Conservation (phyloP, 2,888 invertebrate species). For the Leucoma salicis region DNA sequence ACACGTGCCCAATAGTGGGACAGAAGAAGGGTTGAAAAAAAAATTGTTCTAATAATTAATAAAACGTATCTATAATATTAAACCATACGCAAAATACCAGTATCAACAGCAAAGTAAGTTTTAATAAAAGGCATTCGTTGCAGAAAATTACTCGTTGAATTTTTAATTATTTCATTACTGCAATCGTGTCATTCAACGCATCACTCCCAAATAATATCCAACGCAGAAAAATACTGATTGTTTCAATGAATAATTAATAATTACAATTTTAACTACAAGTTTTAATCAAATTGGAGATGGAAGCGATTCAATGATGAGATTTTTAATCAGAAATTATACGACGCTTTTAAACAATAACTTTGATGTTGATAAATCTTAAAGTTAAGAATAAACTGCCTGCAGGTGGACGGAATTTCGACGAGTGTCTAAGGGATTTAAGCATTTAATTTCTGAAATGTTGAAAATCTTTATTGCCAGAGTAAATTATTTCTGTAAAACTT, state of each 20-base stretch:
- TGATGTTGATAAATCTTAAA: conserved; percentile 37
- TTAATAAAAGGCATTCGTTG: conserved; percentile 16
- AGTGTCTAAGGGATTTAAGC: conserved; percentile 36
- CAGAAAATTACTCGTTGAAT: conserved; percentile 48
- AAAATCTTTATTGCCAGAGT: conserved; percentile 53
- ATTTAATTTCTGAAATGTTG: conserved; percentile 48
- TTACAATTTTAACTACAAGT: conserved; percentile 23
- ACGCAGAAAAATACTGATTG: conserved; percentile 21
- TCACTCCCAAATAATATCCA: conserved; percentile 14
- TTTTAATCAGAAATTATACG: conserved; percentile 35
- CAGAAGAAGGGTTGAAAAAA: too few species aligned
- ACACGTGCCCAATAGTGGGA: too few species aligned
- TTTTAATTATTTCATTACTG: conserved; percentile 51
- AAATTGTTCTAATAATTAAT: too few species aligned
- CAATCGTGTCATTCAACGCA: conserved; percentile 37
- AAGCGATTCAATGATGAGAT: conserved; percentile 26
- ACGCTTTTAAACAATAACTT: conserved; percentile 32
- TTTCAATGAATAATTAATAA: conserved; percentile 29
- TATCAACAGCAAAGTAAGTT: conserved; percentile 11
- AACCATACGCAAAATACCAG: not conserved
- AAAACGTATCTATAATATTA: not conserved
- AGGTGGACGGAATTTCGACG: conserved; percentile 47
- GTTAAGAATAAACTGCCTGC: conserved; percentile 24
- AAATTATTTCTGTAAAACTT: conserved; percentile 54
- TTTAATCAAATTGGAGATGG: conserved; percentile 24